phyloP scores from a whole-genome alignment of 2,888 invertebrate genomes.

The Sisyra terminalis region DNA sequence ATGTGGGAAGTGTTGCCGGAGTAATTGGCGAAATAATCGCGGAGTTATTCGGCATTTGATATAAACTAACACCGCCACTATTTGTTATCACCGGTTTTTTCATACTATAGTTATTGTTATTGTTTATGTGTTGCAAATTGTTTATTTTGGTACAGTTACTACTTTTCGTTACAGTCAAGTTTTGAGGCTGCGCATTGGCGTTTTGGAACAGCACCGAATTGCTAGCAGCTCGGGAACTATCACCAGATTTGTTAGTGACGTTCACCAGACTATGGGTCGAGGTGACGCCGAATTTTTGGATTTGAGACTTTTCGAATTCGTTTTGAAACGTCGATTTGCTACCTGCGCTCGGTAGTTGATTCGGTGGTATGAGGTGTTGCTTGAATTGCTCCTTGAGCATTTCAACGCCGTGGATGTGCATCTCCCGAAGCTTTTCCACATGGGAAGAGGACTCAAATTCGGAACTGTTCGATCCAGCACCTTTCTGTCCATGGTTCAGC shows the following conservation, averaged over 20 bases:
- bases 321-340: conserved; percentile 3
- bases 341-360: neutral
- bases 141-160: conserved; percentile 1
- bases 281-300: neutral
- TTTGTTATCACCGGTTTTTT: neutral
- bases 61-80: neutral
- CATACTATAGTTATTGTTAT: no score
- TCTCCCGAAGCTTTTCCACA: neutral
- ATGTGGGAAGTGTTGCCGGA: neutral
- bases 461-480: no score
- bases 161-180: conserved; percentile 2
- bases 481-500: no score
- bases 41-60: neutral
- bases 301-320: conserved; percentile 6
- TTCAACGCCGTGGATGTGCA: no score
- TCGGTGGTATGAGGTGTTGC: neutral
- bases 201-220: neutral
- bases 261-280: neutral
- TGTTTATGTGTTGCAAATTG: neutral
- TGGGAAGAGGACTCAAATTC: neutral
- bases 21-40: neutral
- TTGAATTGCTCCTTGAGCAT: no score
- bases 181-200: neutral
- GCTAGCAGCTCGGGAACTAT: neutral
- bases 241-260: neutral